Percentiles rank a stretch among this genome's conserved stretches.
Conservation (phyloP, 2,113 vertebrate species). For the Mormoops blainvillei region DNA sequence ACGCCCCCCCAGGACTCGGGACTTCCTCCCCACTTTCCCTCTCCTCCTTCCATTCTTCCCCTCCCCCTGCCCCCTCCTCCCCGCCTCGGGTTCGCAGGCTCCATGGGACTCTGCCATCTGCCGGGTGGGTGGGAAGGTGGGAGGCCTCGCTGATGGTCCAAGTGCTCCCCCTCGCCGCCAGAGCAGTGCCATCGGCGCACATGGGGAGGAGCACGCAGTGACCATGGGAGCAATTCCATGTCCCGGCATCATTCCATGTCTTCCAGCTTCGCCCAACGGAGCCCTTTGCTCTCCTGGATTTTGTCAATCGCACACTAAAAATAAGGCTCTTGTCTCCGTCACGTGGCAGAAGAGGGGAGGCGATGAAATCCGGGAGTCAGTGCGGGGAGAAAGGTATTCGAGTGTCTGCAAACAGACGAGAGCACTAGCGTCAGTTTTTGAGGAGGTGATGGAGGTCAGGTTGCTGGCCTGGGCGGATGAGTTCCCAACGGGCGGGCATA, state of each 20-base stretch:
- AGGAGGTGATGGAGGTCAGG: neutral
- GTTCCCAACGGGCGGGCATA: neutral
- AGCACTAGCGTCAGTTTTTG: neutral
- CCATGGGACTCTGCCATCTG: neutral
- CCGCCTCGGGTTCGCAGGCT: neutral
- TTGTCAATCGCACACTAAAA: neutral
- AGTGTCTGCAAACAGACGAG: neutral
- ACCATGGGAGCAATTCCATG: neutral
- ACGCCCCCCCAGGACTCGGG: neutral
- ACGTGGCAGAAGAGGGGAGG: neutral
- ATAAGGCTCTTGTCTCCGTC: neutral
- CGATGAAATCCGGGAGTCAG: neutral
- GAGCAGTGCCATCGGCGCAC: neutral
- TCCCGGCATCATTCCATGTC: neutral
- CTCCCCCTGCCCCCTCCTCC: no score
- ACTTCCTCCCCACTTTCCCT: rapidly evolving
- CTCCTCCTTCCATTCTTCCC: no score
- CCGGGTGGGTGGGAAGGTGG: neutral
- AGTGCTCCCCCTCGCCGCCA: neutral
- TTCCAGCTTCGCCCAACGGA: neutral
- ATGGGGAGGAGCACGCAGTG: neutral
- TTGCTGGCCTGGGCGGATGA: neutral
- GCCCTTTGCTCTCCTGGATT: neutral
- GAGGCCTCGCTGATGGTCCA: neutral
- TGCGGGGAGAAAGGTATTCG: neutral